Evolutionary conservation across 2,113 vertebrate genomes (phyloP), one percentile per base, ranked within the genome.

Genomic region (Heterocephalus glaber): DNA sequence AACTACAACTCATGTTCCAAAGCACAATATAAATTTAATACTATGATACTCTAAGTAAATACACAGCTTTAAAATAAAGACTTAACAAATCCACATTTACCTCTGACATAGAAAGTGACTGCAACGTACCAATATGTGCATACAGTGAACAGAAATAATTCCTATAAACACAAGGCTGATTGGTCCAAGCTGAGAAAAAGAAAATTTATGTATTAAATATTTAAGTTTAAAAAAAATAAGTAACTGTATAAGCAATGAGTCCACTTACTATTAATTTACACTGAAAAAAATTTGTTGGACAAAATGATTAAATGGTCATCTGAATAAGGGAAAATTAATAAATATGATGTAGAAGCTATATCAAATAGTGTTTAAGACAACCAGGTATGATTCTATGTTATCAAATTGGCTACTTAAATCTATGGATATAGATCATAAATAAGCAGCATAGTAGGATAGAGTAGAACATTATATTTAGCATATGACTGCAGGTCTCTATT

Each of bases 91-190:
- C 88, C 96, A 98, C 95, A 98, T 97, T 98, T 99, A 99, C 99
- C 99, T 99, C 96, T 99, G 99, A 98, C 98, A 99, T 0, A 99
- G 98, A 97, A 97, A 98, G 96, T 99, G 99, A 98, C 99, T 99
- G 98, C 99, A 99, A 96, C 97, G 98, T 97, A 99, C 99, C 98
- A 99, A 98, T 97, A 99, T 98, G 98, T 99, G 99, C 99, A 99
- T 99, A 98, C 99, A 99, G 89, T 99, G 99, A 95, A 99, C 98
- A 88, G 99, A 99, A 95, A 99, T 96, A 94, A 99, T 88, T 86
- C 99, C 99, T 98, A 99, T 99, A 97, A 99, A 90, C 79, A 99
- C 97, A 96, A 99, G 98, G 98, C 99, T 99, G 96, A 99, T 94
- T 54, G 99, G 99, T 94, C 99, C 99, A 74, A 99, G 89, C 99